These are phyloP conservation scores for Illadopsis cleaveri DNA, from an alignment of 2,113 vertebrate species.

Conservation along the genomic window DNA sequence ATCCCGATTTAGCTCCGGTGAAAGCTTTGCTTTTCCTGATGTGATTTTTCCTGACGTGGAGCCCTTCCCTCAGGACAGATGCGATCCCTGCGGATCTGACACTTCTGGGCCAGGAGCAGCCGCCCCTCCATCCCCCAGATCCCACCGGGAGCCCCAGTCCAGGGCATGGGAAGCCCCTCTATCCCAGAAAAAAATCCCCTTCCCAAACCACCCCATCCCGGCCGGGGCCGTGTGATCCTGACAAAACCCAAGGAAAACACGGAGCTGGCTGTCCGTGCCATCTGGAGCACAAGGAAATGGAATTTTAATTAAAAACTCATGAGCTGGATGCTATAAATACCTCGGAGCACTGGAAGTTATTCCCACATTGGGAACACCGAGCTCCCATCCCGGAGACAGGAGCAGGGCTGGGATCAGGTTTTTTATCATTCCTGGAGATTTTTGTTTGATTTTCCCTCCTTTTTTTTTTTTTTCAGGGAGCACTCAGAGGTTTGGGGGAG, in stretches of 20 bases:
- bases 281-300: conserved; percentile 60
- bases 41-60: not conserved
- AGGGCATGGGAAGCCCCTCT: accelerated
- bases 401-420: not conserved
- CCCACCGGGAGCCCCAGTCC: not conserved
- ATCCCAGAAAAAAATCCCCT: not conserved
- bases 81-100: not conserved
- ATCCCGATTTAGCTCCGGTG: not conserved
- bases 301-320: conserved; percentile 70
- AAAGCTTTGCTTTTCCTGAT: not conserved
- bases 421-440: not conserved
- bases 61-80: not conserved
- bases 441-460: not conserved
- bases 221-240: not conserved
- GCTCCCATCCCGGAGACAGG: not conserved
- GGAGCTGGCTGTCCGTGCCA: not conserved
- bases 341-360: not conserved
- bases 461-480: not conserved
- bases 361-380: conserved; percentile 15
- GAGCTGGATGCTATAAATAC: conserved; percentile 58
- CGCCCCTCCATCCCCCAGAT: too few relatives aligned
- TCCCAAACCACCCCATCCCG: not conserved
- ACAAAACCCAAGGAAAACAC: not conserved
- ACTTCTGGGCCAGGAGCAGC: not conserved
- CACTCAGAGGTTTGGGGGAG: accelerated